A percentile compares a stretch with the other conserved stretches of the same genome.
Conservation (phyloP, 2,888 invertebrate species). For the Syrista parreyssii region DNA sequence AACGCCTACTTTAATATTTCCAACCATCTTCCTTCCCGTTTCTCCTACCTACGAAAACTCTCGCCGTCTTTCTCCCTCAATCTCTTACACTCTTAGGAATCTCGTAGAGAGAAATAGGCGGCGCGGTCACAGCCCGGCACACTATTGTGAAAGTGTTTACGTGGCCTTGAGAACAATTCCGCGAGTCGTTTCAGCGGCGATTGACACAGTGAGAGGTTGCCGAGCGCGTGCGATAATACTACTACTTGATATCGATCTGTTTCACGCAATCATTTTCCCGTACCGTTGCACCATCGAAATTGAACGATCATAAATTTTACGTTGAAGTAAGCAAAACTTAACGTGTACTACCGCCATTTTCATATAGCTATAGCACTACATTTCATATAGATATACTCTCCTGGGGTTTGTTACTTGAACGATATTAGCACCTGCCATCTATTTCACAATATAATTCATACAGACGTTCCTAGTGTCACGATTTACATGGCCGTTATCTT, state of each 20-base stretch:
- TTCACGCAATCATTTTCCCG: not conserved
- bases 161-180: constrained; percentile 3
- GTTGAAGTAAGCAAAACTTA: not conserved
- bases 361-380: too few species aligned
- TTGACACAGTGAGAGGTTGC: constrained; percentile 7
- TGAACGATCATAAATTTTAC: not conserved
- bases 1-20: not conserved
- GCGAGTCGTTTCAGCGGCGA: not conserved
- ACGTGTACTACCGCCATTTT: not conserved
- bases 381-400: too few species aligned
- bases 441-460: not conserved
- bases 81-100: not conserved
- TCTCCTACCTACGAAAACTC: not conserved
- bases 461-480: not conserved
- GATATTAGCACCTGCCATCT: not conserved
- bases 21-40: not conserved
- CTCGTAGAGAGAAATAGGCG: not conserved
- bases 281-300: not conserved
- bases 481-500: not conserved
- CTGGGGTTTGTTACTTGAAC: not conserved
- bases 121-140: not conserved
- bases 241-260: not conserved
- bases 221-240: constrained; percentile 6
- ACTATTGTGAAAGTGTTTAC: not conserved
- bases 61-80: not conserved